Percentiles rank a stretch among this genome's conserved stretches.
These are phyloP conservation scores for Pemphredon lugubris DNA, from an alignment of 2,888 invertebrate genomes.

Conservation along the genomic window DNA sequence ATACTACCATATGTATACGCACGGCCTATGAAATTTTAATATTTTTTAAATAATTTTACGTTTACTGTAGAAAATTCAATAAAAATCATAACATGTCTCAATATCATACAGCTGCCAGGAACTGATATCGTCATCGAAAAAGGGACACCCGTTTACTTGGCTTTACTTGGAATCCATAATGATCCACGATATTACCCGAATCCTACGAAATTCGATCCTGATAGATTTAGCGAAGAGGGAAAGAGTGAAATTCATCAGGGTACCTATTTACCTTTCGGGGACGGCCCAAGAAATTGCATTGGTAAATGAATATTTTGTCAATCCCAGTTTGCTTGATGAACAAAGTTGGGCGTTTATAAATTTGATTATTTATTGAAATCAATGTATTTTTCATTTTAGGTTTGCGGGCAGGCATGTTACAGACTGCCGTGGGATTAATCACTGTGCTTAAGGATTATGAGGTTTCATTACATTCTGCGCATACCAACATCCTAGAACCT, in stretches of 20 bases:
- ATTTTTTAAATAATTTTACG: no score
- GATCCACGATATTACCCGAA: constrained; percentile 65
- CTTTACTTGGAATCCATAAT: constrained; percentile 65
- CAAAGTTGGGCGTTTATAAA: constrained; percentile 4
- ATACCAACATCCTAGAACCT: constrained; percentile 42
- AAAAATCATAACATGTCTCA: no score
- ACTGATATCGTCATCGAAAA: constrained; percentile 69
- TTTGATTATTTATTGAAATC: background rate
- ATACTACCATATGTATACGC: no score
- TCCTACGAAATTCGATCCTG: constrained; percentile 70
- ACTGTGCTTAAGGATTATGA: constrained; percentile 68
- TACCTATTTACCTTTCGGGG: constrained; percentile 73
- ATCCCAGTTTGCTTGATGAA: no score
- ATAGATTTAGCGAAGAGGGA: constrained; percentile 71
- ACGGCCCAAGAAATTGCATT: no score
- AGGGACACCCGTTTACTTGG: constrained; percentile 66
- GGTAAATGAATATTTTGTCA: constrained; percentile 70
- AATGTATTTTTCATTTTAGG: constrained; percentile 52
- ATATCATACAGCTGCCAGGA: constrained; percentile 73
- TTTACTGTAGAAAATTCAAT: no score
- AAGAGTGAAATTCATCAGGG: constrained; percentile 64
- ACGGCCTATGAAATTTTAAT: no score
- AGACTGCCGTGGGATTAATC: constrained; percentile 67
- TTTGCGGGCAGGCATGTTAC: constrained; percentile 65
- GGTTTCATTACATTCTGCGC: constrained; percentile 60